A percentile compares a stretch with the other conserved stretches of the same genome.
These are phyloP conservation scores for Selene dorsalis DNA, from an alignment of 2,797 vertebrate species.

Conservation along the genomic window DNA sequence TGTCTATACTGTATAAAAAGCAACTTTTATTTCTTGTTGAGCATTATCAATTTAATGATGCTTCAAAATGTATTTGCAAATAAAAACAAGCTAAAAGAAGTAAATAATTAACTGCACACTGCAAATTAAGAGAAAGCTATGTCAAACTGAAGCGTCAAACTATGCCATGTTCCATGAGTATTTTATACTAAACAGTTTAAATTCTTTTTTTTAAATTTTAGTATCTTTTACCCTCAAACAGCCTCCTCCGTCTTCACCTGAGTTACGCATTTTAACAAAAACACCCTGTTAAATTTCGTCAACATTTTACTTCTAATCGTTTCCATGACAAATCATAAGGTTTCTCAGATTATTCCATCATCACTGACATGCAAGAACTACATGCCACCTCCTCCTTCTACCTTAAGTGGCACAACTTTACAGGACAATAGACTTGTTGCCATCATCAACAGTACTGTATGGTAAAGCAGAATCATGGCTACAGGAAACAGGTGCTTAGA, in stretches of 20 bases:
- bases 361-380: not conserved
- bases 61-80: not conserved
- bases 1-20: not conserved
- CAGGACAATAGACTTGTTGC: not conserved
- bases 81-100: not conserved
- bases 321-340: conserved; percentile 7
- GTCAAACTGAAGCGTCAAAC: not conserved
- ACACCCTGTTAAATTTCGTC: too few species aligned
- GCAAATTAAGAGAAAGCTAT: not conserved
- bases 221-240: not conserved
- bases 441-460: not conserved
- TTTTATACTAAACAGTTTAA: not conserved
- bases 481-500: not conserved
- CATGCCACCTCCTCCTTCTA: not conserved
- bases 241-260: not conserved
- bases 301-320: not conserved
- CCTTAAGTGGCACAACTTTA: not conserved
- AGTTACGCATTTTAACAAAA: not conserved
- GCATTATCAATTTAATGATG: not conserved
- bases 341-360: not conserved
- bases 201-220: not conserved
- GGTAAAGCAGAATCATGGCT: not conserved
- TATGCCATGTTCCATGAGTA: too few species aligned
- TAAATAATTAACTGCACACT: not conserved
- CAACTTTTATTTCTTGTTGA: not conserved